These are phyloP conservation scores for Vidua chalybeata DNA, from an alignment of 2,113 vertebrate species.

Conservation along the genomic window DNA sequence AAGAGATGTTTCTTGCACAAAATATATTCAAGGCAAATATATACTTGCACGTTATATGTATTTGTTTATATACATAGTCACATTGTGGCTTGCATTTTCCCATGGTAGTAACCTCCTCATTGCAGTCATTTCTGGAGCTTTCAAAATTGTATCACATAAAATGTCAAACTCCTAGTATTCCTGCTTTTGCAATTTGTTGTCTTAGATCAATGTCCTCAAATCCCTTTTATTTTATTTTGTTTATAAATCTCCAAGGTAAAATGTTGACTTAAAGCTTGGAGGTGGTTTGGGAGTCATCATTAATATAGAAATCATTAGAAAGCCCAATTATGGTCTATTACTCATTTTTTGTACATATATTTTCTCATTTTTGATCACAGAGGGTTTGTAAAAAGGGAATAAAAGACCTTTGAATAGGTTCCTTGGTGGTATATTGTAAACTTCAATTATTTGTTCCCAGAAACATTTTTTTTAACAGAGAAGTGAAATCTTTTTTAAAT, in stretches of 20 bases:
- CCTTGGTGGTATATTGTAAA: constrained; percentile 50
- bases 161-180: background rate
- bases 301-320: constrained; percentile 29
- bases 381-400: constrained; percentile 59
- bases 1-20: background rate
- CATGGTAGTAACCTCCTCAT: background rate
- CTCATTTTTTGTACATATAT: constrained; percentile 26
- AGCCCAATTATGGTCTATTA: constrained; percentile 17
- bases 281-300: background rate
- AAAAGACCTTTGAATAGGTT: constrained; percentile 40
- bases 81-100: background rate
- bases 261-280: background rate
- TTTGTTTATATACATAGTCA: background rate
- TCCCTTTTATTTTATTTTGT: constrained; percentile 20
- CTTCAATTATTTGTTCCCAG: constrained; percentile 64
- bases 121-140: background rate
- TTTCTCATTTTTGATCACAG: constrained; percentile 39
- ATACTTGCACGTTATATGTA: background rate
- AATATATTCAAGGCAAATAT: background rate
- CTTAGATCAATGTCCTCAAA: background rate
- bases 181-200: background rate
- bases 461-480: constrained; percentile 27
- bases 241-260: constrained; percentile 4
- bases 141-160: background rate
- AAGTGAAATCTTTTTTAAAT: constrained; percentile 52